Conservation (phyloP, 2,797 vertebrate genomes). For the Phrynocephalus vlangalii region DNA sequence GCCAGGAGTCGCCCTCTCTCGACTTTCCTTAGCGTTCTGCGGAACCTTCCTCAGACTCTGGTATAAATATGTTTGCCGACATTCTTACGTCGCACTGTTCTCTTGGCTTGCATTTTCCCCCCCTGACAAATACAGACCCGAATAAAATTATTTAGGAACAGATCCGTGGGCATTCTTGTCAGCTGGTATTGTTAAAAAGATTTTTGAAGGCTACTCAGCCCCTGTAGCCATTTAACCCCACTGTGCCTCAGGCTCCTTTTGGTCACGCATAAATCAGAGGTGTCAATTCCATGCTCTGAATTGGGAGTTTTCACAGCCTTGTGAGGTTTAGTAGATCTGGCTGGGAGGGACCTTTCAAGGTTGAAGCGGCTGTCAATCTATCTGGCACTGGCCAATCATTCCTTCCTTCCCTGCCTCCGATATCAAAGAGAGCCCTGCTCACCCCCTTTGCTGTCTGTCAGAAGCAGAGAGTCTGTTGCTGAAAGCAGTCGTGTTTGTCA, state of each 20-base stretch:
- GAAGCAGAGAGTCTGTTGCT: too few species aligned
- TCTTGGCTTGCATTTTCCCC: background rate
- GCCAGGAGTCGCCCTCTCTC: background rate
- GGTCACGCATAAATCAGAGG: background rate
- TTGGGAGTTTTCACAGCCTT: too few species aligned
- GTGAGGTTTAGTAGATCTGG: too few species aligned
- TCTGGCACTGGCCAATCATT: too few species aligned
- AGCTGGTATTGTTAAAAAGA: background rate
- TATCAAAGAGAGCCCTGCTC: too few species aligned
- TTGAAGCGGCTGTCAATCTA: too few species aligned
- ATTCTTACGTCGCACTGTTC: background rate
- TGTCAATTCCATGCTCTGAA: background rate
- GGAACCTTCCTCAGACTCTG: background rate
- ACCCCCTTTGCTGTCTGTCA: too few species aligned
- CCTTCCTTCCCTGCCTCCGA: too few species aligned
- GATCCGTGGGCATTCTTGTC: background rate
- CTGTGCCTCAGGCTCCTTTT: background rate
- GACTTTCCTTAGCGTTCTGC: background rate
- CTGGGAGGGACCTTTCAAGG: too few species aligned
- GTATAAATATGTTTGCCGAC: background rate
- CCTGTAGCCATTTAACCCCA: background rate
- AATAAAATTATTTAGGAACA: conserved; percentile 6
- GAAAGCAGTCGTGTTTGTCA: too few species aligned
- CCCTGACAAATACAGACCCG: background rate
- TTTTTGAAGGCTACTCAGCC: background rate